Evolutionary conservation across 2,113 vertebrate genomes (phyloP).

Genomic region (Ciconia stormi): DNA sequence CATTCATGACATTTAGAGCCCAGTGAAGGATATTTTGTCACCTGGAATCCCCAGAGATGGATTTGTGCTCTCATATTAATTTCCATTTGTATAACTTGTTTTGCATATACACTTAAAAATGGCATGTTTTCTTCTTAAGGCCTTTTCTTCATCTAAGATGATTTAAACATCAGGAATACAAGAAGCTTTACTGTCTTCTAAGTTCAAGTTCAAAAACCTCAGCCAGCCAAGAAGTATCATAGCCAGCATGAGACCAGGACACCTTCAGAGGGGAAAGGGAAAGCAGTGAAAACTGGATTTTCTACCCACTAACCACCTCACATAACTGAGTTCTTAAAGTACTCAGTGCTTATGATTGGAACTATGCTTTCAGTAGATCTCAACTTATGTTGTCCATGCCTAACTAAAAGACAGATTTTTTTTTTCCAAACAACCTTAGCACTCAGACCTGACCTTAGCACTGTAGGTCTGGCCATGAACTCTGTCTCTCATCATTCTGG

Average conservation of each 20-base stretch:
- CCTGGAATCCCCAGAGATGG: not conserved
- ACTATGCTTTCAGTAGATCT: not conserved
- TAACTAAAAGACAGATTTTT: not conserved
- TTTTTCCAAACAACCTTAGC: not conserved
- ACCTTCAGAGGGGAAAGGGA: not conserved
- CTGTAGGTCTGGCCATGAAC: not conserved
- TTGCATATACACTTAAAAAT: not conserved
- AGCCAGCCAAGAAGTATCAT: not conserved
- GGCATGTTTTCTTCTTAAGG: not conserved
- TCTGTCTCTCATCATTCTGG: not conserved
- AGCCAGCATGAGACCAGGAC: not conserved
- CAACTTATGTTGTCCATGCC: not conserved
- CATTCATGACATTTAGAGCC: not conserved
- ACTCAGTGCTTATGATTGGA: not conserved
- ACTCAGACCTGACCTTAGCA: not conserved
- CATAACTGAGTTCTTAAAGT: not conserved
- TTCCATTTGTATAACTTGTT: not conserved
- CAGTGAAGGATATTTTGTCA: not conserved
- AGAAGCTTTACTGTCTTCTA: not conserved
- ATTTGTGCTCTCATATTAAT: not conserved
- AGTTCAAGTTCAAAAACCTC: not conserved
- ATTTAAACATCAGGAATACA: not conserved
- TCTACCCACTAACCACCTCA: not conserved
- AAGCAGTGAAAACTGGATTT: not conserved
- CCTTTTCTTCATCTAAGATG: not conserved